Evolutionary conservation across 2,888 invertebrate genomes (phyloP).

Genomic region (Apantesis nais): DNA sequence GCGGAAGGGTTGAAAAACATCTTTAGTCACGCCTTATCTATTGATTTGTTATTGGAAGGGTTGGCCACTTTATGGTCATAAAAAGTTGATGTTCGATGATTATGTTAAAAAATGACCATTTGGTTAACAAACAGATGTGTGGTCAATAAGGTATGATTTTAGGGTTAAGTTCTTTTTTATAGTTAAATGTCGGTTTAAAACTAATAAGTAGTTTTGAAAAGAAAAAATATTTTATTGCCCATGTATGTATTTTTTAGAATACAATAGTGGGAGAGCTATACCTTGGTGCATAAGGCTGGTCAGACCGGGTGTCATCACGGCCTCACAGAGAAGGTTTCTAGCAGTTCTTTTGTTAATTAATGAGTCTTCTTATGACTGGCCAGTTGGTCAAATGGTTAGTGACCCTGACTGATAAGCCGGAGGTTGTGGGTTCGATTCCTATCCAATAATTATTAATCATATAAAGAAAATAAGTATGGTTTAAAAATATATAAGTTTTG

Average conservation of each 20-base stretch:
- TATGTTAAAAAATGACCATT: conserved; percentile 22
- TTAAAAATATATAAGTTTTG: too few species aligned
- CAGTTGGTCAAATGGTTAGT: too few species aligned
- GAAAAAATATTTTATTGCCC: neutral
- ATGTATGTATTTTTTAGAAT: neutral
- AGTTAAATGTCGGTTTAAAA: neutral
- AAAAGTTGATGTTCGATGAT: conserved; percentile 31
- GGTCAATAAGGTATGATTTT: conserved; percentile 17
- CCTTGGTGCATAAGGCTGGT: too few species aligned
- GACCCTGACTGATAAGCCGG: too few species aligned
- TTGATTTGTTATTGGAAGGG: conserved; percentile 58
- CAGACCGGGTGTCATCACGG: too few species aligned
- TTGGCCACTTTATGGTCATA: conserved; percentile 43
- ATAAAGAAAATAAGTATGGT: too few species aligned
- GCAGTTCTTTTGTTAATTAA: too few species aligned
- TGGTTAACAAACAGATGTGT: conserved; percentile 22
- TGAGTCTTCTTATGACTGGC: too few species aligned
- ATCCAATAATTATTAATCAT: too few species aligned
- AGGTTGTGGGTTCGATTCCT: too few species aligned
- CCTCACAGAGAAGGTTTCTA: too few species aligned
- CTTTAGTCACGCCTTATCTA: conserved; percentile 65
- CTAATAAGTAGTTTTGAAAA: neutral
- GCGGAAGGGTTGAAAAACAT: conserved; percentile 59
- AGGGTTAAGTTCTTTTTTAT: conserved; percentile 14
- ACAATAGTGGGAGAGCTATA: too few species aligned